Conservation (phyloP, 2,797 vertebrate genomes). For the Accipiter fasciatus region DNA sequence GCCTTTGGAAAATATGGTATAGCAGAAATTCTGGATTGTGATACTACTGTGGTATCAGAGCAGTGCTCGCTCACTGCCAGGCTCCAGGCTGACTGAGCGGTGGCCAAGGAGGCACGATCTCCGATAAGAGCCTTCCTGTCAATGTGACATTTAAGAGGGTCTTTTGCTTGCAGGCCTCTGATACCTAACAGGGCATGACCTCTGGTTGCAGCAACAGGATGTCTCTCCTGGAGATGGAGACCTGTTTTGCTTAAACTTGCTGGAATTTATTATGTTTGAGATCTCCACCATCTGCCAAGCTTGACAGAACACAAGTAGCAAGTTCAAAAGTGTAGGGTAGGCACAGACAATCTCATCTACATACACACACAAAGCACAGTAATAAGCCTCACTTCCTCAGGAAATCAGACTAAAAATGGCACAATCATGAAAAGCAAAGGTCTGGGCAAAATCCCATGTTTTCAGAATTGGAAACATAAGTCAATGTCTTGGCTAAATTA, state of each 20-base stretch:
- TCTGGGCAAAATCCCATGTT: slow-evolving; percentile 32
- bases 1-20: not conserved
- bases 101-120: not conserved
- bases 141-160: not conserved
- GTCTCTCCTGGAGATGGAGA: not conserved
- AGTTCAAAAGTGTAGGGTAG: slow-evolving; percentile 21
- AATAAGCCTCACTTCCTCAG: slow-evolving; percentile 38
- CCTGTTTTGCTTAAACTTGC: not conserved
- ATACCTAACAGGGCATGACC: not conserved
- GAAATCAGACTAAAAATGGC: slow-evolving; percentile 40
- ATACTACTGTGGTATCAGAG: not conserved
- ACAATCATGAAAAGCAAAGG: slow-evolving; percentile 27
- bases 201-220: not conserved
- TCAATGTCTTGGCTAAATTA: slow-evolving; percentile 14
- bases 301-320: not conserved
- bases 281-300: not conserved
- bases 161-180: not conserved
- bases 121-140: not conserved
- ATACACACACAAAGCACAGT: slow-evolving; percentile 17
- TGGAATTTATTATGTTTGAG: not conserved
- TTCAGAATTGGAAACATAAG: slow-evolving; percentile 5
- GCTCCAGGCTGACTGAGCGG: not conserved
- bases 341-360: slow-evolving; percentile 26
- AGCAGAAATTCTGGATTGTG: not conserved
- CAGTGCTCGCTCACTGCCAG: not conserved